phyloP scores from a whole-genome alignment of 2,797 vertebrate species.

The Limosa lapponica region DNA sequence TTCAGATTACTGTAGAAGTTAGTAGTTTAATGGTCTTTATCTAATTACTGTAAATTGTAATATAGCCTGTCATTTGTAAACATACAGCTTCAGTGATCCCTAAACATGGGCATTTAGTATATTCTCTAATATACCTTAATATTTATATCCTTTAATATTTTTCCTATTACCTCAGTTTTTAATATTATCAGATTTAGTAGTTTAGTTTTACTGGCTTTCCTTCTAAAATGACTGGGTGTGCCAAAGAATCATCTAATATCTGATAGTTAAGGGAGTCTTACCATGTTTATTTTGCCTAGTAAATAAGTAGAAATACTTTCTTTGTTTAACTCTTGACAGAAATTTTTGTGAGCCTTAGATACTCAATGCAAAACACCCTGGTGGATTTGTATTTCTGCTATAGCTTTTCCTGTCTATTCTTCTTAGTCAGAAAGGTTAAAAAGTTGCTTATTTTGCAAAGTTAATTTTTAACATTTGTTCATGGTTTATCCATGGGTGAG shows the following conservation, averaged over 20 bases:
- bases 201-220: not conserved
- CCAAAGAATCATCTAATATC: not conserved
- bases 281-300: not conserved
- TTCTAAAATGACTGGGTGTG: not conserved
- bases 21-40: not conserved
- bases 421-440: not conserved
- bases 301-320: not conserved
- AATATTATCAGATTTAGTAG: not conserved
- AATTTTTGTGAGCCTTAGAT: not conserved
- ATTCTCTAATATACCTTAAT: not conserved
- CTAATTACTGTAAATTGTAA: not conserved
- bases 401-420: accelerated
- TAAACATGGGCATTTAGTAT: not conserved
- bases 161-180: not conserved
- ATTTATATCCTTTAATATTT: not conserved
- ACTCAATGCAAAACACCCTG: not conserved
- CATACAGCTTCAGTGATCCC: not conserved
- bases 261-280: not conserved
- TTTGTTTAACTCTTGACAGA: not conserved
- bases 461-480: not conserved
- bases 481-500: accelerated
- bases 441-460: not conserved
- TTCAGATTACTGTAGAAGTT: not conserved
- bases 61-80: not conserved
- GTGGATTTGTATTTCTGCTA: not conserved